Base-by-base conservation (phyloP, 2,888 invertebrate genomes). In the Drosophila gaucha region DNA sequence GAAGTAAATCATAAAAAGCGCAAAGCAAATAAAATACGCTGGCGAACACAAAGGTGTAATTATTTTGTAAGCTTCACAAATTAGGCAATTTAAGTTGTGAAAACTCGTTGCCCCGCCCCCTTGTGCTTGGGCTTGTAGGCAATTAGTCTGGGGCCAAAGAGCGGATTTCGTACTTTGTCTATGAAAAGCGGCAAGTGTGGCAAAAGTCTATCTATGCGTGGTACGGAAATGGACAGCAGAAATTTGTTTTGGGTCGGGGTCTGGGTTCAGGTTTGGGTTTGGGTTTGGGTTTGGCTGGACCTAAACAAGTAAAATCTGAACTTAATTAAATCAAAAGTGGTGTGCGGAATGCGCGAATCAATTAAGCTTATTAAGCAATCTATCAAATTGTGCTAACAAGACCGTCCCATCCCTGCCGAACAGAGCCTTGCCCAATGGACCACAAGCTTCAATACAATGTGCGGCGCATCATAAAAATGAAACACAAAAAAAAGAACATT, bases 341-440 rank as follows among this genome's bases (percentile, higher is more conserved):
- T 49, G 46, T 44, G 76, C 79, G 67, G 74, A 84, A 62, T 77
- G 77, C 67, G 64, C 78, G 74, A 78, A 83, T 86, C 85, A 87
- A 87, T 87, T 89, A 88, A 80, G 89, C 80, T 86, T 89, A 89
- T 87, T 89, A 87, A 86, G 84, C 80, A 87, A 87, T 89, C 89
- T 79, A 86, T 87, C 86, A 87, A 88, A 79, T 88, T 80, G 76
- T 50, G 79, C 71, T 86, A 86, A 72, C 75, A 75, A 60, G 78
- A 30, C 3, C 18, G 16, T 10, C n/a, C 18, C 44, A 41, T 33
- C 28, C 46, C 58, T n/a, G 22, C 16, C 75, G n/a, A n/a, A n/a
- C 46, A 74, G 72, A 76, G 62, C 73, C 55, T 73, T 77, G 74
- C 56, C 56, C 78, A 72, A 74, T 74, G 73, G 73, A 77, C 73